These are phyloP conservation scores for Ostrea denselamellosa DNA, from an alignment of 1,140 invertebrate species.

Conservation along the genomic window DNA sequence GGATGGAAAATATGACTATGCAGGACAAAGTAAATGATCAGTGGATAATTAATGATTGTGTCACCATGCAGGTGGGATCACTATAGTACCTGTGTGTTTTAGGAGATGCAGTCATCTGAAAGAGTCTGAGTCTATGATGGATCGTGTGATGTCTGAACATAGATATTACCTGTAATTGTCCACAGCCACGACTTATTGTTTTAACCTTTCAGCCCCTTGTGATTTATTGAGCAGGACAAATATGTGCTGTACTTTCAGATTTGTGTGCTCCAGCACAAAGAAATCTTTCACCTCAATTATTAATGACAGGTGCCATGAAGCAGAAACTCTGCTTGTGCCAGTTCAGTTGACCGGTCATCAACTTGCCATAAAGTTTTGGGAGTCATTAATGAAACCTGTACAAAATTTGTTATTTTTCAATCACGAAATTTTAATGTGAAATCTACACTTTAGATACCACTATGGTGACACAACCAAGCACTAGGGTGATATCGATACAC, in stretches of 20 bases:
- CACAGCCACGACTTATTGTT: conserved; percentile 25
- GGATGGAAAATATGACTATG: background rate
- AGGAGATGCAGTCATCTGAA: background rate
- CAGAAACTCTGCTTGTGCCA: conserved; percentile 29
- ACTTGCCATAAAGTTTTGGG: conserved; percentile 23
- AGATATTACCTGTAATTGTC: conserved; percentile 36
- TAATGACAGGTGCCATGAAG: conserved; percentile 18
- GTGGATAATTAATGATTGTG: conserved; percentile 33
- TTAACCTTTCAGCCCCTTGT: conserved; percentile 25
- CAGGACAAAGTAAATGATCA: background rate
- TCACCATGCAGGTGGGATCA: conserved; percentile 16
- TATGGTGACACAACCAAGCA: conserved; percentile 17
- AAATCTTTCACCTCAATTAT: conserved; percentile 41
- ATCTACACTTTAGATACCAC: conserved; percentile 4
- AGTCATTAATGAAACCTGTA: conserved; percentile 31
- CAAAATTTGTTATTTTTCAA: conserved; percentile 8
- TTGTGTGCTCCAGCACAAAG: conserved; percentile 32
- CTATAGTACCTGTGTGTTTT: conserved; percentile 17
- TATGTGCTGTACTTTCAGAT: conserved; percentile 34
- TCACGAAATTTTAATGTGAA: conserved; percentile 34
- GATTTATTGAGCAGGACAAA: conserved; percentile 43
- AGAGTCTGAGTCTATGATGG: background rate
- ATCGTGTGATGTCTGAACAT: background rate
- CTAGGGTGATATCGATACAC: conserved; percentile 11
- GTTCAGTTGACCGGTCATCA: conserved; percentile 39